A percentile compares a stretch with the other conserved stretches of the same genome.
Conservation (phyloP, 2,113 vertebrate genomes). For the Calidris pugnax region DNA sequence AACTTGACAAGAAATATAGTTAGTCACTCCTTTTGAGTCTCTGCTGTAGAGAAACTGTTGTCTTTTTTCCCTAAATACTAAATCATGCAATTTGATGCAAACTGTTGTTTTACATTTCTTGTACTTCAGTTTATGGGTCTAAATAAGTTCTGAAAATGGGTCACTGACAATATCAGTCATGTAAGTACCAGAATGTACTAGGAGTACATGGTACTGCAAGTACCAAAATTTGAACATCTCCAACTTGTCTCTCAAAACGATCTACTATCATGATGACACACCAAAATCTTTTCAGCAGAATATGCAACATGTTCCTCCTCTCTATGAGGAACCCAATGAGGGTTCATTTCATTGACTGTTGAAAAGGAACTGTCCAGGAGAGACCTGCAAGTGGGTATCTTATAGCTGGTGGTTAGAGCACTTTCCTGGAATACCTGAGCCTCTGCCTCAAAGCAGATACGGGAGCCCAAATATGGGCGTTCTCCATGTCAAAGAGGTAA, state of each 20-base stretch:
- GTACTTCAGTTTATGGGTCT: not conserved
- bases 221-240: not conserved
- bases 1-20: not conserved
- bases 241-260: not conserved
- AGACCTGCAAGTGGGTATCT: not conserved
- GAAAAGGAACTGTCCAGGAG: not conserved
- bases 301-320: not conserved
- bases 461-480: not conserved
- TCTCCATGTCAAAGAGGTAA: not conserved
- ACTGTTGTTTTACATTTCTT: not conserved
- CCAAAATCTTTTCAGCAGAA: not conserved
- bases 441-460: not conserved
- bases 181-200: not conserved
- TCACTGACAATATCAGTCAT: not conserved
- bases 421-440: not conserved
- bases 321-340: not conserved
- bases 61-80: not conserved
- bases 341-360: fast-evolving
- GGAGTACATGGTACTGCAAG: not conserved
- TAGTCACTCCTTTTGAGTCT: not conserved
- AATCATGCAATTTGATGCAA: fast-evolving
- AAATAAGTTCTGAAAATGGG: not conserved
- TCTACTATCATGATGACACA: not conserved
- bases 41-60: not conserved
- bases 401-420: not conserved